A percentile compares a stretch with the other conserved stretches of the same genome.
Conservation (phyloP, 2,888 invertebrate species). For the Notocelia uddmanniana region DNA sequence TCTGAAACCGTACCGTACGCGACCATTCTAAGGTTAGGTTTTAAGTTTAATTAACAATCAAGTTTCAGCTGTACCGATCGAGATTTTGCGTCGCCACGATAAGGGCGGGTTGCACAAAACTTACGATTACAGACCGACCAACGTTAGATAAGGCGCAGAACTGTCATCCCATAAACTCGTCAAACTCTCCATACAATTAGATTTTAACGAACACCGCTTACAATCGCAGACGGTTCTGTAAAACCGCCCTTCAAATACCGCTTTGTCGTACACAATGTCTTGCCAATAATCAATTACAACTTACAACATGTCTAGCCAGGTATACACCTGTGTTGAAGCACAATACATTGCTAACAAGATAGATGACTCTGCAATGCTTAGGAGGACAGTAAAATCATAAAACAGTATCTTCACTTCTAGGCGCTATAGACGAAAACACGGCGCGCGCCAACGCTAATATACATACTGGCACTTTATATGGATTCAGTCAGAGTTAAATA, state of each 20-base stretch:
- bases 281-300: constrained; percentile 35
- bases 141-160: too few species aligned
- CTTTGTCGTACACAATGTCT: constrained; percentile 8
- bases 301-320: constrained; percentile 26
- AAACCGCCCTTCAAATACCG: background rate
- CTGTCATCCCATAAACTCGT: too few species aligned
- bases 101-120: too few species aligned
- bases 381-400: background rate
- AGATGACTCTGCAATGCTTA: constrained; percentile 38
- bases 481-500: too few species aligned
- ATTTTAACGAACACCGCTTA: too few species aligned
- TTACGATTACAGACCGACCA: too few species aligned
- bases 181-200: too few species aligned
- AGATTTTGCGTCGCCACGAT: background rate
- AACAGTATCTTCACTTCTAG: constrained; percentile 1
- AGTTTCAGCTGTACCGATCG: background rate
- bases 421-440: background rate
- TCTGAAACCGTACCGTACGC: too few species aligned
- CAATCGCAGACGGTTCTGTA: too few species aligned
- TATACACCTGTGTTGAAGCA: constrained; percentile 26
- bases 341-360: constrained; percentile 45
- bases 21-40: too few species aligned
- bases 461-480: too few species aligned
- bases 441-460: too few species aligned
- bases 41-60: background rate